Evolutionary conservation across 2,888 invertebrate species (phyloP), one percentile per base, ranked within the genome.

Genomic region (Temnothorax unifasciatus): DNA sequence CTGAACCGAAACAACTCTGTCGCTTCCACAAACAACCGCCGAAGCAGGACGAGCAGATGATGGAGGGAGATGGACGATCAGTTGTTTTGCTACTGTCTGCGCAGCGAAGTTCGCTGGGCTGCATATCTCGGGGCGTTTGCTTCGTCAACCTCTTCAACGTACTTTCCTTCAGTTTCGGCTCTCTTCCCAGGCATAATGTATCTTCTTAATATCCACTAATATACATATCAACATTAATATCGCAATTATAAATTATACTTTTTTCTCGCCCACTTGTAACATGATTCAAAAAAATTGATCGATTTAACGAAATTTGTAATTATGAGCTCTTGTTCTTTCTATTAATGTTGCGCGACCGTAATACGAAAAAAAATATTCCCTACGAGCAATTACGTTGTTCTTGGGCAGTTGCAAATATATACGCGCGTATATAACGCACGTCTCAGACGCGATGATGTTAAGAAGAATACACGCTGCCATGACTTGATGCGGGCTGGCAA

Each of bases 31-130:
- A 93, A 93, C 91, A 93, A 90, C 89, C 87, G 88, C 86, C 90
- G 86, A 86, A 90, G 86, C 86, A 83, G 87, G 83, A 90, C 86
- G 83, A 47, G 11, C 29, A 82, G 86, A 8, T 29, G 63, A 82
- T 75, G 73, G 86, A 82, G 66, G 38, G 61, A 66, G 74, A 64
- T 41, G 64, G 74, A 86, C 75, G 87, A 84, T 84, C 83, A 90
- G 89, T 92, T 92, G 92, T 92, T 92, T 92, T 87, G 93, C 93
- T 92, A 92, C 93, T 92, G 92, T 92, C 92, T 90, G 87, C 88
- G 87, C 93, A 87, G 84, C 88, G 69, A 90, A 92, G 93, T 92
- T 91, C 87, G 90, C 83, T 90, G 90, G 93, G 93, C 90, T 93
- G 93, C 93, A 92, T 93, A 93, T 86, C 90, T 90, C 86, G 90